These are phyloP conservation scores for Cryptops parisi DNA, from an alignment of 2,888 invertebrate species.

Conservation along the genomic window DNA sequence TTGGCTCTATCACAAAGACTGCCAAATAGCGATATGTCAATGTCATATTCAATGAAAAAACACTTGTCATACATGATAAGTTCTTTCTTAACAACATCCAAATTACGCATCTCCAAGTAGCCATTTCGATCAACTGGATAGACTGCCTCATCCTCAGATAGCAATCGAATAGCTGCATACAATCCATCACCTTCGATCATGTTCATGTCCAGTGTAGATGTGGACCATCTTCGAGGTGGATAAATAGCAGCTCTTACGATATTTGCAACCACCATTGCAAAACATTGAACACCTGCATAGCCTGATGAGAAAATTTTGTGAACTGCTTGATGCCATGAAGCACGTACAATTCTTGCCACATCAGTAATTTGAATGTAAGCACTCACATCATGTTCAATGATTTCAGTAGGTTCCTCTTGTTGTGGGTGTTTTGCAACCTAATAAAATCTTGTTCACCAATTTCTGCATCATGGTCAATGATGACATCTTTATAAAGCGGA, in stretches of 20 bases:
- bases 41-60: not conserved
- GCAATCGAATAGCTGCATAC: not conserved
- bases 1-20: not conserved
- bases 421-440: not conserved
- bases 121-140: slow-evolving; percentile 7
- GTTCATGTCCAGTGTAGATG: not conserved
- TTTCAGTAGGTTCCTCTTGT: too few relatives aligned
- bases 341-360: not conserved
- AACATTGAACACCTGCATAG: not conserved
- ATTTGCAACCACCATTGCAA: not conserved
- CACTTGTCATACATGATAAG: not conserved
- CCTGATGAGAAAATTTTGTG: not conserved
- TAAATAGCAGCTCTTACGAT: not conserved
- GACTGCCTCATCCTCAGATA: not conserved
- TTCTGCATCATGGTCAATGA: slow-evolving; percentile 8
- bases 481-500: slow-evolving; percentile 16
- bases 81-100: not conserved
- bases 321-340: slow-evolving; percentile 12
- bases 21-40: not conserved
- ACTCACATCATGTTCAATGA: not conserved
- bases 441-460: not conserved
- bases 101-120: not conserved
- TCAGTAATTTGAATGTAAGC: not conserved
- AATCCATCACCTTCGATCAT: not conserved
- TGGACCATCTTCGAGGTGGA: not conserved